Base-by-base conservation (phyloP, 2,113 vertebrate genomes). In the Pteruthius melanotis region DNA sequence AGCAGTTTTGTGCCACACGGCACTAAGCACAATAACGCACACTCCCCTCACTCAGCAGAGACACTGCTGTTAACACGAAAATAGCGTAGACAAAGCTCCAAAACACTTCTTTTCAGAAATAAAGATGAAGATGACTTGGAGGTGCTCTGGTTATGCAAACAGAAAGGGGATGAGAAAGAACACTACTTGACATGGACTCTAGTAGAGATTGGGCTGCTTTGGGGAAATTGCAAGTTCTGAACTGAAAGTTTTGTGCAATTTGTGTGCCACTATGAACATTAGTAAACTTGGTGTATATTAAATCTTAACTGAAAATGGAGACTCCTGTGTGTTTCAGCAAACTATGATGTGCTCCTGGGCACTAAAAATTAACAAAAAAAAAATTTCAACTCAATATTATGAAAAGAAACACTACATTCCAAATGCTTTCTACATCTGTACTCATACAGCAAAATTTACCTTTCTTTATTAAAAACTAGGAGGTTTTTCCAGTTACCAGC, bases 321-420 rank as follows among this genome's bases (percentile, higher is more conserved):
- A 64, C 12, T 64, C 22, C 27, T 21, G 15, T 52, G 40, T 15
- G 1, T 52, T 70, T 78, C 15, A 66, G 22, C 40, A 45, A 92
- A 61, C 17, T 39, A 28, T 15, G 15, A 64, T 0, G 0, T 42
- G 9, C 5, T 52, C 15, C 47, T 60, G 13, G 16, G 39, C 54
- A 56, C 7, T 28, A 54, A 70, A 92, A 79, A 77, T 21, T 28
- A 66, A 39, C 45, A 4, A 31, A 79, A 76, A 66, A 53, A 44
- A 8, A 42, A 42, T 42, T 23, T 18, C 15, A 83, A 61, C 45
- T 63, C 60, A 52, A 0, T 66, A 33, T 45, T 15, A 78, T 3
- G 12, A 77, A 57, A 63, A 92, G 24, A 64, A 83, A 20, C 13
- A 52, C 5, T 23, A 20, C 10, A 35, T 69, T 83, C 20, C 24